Evolutionary conservation across 2,113 vertebrate species (phyloP).

Genomic region (Pongo pygmaeus): DNA sequence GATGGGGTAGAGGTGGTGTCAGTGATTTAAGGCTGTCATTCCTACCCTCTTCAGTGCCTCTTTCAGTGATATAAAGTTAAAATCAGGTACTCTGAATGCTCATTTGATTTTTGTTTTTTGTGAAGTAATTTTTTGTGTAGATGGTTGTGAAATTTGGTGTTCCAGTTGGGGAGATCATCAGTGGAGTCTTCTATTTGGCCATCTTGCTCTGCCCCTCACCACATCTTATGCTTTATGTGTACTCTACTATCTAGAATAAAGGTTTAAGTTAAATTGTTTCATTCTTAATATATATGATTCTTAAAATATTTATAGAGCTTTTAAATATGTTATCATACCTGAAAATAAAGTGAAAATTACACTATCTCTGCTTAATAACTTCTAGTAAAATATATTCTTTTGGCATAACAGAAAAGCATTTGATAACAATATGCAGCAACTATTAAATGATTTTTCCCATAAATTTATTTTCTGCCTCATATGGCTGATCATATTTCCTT

Average conservation of each 20-base stretch:
- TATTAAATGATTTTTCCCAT: constrained; percentile 37
- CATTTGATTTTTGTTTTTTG: too few species aligned
- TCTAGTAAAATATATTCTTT: constrained; percentile 27
- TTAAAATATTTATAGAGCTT: constrained; percentile 18
- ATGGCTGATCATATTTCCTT: constrained; percentile 52
- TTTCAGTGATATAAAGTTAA: too few species aligned
- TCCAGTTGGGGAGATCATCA: too few species aligned
- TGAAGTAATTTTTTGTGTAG: too few species aligned
- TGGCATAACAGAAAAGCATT: constrained; percentile 6
- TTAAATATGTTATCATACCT: constrained; percentile 25
- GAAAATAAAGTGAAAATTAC: constrained; percentile 1
- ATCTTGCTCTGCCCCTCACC: too few species aligned
- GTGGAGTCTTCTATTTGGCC: too few species aligned
- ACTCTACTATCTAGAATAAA: neutral
- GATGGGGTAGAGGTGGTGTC: too few species aligned
- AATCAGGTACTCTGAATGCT: too few species aligned
- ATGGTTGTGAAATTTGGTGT: too few species aligned
- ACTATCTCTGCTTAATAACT: neutral
- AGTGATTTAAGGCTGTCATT: too few species aligned
- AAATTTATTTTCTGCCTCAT: constrained; percentile 63
- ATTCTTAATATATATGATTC: neutral
- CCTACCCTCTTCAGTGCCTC: too few species aligned
- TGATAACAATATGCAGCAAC: constrained; percentile 41
- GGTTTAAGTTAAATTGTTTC: neutral
- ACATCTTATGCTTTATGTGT: neutral